A percentile compares a stretch with the other conserved stretches of the same genome.
These are phyloP conservation scores for Harpagoxenus sublaevis DNA, from an alignment of 2,888 invertebrate species.

Conservation along the genomic window DNA sequence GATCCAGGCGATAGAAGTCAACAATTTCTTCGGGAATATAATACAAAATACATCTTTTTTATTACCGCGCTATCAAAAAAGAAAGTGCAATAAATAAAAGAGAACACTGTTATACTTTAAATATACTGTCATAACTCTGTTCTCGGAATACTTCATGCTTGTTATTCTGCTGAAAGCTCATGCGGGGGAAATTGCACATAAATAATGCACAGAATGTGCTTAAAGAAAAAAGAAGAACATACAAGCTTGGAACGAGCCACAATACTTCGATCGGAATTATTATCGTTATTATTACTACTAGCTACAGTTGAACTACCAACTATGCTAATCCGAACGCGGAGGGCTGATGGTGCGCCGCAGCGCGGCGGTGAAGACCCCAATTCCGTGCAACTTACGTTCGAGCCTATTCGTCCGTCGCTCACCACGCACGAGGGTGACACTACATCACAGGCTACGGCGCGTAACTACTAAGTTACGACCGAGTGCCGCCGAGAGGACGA, in stretches of 20 bases:
- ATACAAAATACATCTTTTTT: background rate
- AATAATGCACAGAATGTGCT: background rate
- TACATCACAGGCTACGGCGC: slow-evolving; percentile 1
- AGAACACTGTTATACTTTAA: background rate
- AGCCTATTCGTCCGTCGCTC: background rate
- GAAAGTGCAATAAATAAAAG: background rate
- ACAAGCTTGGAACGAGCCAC: background rate
- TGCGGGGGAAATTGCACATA: background rate
- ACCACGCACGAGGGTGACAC: slow-evolving; percentile 11
- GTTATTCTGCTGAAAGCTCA: background rate
- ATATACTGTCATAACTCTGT: background rate
- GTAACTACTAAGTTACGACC: background rate
- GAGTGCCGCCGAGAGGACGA: background rate
- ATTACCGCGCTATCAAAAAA: background rate
- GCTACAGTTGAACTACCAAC: background rate
- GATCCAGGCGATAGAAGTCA: background rate
- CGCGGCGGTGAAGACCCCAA: background rate
- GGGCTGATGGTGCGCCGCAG: too few relatives aligned
- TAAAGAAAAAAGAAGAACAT: background rate
- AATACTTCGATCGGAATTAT: background rate
- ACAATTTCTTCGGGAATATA: background rate
- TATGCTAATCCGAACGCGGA: background rate
- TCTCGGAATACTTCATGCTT: background rate
- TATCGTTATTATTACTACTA: background rate
- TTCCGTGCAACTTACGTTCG: slow-evolving; percentile 58